Conservation (phyloP, 2,888 invertebrate genomes). For the Heliconius cydno region DNA sequence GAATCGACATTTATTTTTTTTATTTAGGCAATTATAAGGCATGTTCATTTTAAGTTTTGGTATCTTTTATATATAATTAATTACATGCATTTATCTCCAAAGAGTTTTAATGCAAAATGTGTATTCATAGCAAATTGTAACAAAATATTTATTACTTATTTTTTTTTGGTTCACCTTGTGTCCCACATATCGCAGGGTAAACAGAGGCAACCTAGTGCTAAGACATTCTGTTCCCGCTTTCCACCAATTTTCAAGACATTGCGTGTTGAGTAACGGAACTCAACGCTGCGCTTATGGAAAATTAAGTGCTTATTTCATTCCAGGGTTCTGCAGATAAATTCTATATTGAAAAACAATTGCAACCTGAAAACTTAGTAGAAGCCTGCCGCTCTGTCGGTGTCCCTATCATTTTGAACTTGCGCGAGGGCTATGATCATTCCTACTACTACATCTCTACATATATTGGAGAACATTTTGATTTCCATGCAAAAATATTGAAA, state of each 20-base stretch:
- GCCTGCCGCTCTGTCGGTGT: conserved; percentile 88
- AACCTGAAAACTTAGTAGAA: conserved; percentile 91
- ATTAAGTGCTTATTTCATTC: conserved; percentile 34
- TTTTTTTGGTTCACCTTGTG: background rate
- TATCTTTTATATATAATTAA: background rate
- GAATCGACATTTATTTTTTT: background rate
- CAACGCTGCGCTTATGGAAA: background rate
- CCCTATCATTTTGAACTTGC: conserved; percentile 87
- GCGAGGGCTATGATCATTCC: conserved; percentile 96
- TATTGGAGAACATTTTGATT: conserved; percentile 95
- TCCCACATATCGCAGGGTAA: background rate
- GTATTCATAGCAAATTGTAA: background rate
- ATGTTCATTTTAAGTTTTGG: no score
- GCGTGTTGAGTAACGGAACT: background rate
- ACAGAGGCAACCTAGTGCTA: background rate
- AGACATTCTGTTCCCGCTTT: background rate
- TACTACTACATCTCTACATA: conserved; percentile 97
- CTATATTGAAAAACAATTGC: conserved; percentile 88
- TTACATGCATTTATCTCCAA: background rate
- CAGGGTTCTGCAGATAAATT: conserved; percentile 94
- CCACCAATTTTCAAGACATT: background rate
- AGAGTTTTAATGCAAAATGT: background rate
- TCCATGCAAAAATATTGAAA: conserved; percentile 92
- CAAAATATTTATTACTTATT: background rate
- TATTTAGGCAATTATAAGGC: background rate